Evolutionary conservation across 2,113 vertebrate species (phyloP).

Genomic region (Bujurquina vittata): DNA sequence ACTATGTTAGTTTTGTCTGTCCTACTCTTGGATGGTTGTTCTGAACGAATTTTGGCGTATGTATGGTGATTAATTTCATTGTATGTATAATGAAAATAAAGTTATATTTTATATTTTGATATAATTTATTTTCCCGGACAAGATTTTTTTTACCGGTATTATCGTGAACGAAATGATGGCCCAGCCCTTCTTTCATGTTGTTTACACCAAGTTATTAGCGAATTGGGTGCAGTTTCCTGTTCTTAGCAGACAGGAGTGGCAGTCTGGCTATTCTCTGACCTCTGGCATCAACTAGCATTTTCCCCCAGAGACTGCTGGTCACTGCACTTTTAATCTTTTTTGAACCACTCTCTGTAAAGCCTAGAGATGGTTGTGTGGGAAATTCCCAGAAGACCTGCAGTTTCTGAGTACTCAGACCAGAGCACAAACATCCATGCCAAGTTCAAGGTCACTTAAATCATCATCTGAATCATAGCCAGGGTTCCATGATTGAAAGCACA

Average conservation of each 20-base stretch:
- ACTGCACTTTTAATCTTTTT: background rate
- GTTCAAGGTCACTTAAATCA: background rate
- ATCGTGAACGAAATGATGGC: no score
- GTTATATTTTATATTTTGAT: no score
- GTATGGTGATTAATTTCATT: no score
- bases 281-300: background rate
- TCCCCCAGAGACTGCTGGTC: background rate
- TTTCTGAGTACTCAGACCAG: background rate
- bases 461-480: background rate
- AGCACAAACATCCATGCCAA: background rate
- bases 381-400: background rate
- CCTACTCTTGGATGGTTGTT: no score
- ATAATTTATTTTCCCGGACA: no score
- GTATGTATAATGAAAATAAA: no score
- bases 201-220: background rate
- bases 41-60: no score
- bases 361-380: background rate
- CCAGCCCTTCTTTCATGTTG: background rate
- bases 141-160: no score
- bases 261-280: background rate
- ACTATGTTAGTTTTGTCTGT: no score
- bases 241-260: background rate
- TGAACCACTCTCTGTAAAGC: background rate
- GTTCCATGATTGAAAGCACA: background rate
- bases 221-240: background rate